Evolutionary conservation across 2,797 vertebrate genomes (phyloP).

Genomic region (Naso thynnoides): DNA sequence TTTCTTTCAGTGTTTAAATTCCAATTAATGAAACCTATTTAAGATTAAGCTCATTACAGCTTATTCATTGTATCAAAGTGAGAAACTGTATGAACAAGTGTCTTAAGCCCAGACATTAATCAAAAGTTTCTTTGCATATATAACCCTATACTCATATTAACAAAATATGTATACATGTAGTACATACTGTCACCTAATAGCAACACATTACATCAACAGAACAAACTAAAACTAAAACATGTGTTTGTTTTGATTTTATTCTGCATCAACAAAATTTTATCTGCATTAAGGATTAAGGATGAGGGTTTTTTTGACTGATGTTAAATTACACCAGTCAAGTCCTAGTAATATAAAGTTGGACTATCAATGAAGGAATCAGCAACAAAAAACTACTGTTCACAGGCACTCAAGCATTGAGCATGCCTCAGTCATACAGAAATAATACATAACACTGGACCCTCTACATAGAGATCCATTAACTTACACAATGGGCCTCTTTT

Average conservation of each 20-base stretch:
- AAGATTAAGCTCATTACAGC: background rate
- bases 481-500: no score
- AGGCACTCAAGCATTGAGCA: constrained; percentile 33
- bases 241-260: background rate
- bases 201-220: background rate
- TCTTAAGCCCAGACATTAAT: background rate
- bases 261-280: no score
- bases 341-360: background rate
- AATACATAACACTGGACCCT: background rate
- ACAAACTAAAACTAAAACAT: background rate
- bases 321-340: background rate
- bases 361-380: background rate
- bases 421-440: no score
- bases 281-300: no score
- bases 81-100: background rate
- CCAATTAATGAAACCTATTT: background rate
- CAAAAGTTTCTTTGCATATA: background rate
- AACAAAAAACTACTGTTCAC: constrained; percentile 32
- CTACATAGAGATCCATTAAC: background rate
- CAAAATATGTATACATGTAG: background rate
- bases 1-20: background rate
- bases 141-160: background rate
- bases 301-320: background rate
- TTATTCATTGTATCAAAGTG: background rate
- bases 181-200: background rate